Base-by-base conservation (phyloP, 2,113 vertebrate genomes). In the Montifringilla adamsi region DNA sequence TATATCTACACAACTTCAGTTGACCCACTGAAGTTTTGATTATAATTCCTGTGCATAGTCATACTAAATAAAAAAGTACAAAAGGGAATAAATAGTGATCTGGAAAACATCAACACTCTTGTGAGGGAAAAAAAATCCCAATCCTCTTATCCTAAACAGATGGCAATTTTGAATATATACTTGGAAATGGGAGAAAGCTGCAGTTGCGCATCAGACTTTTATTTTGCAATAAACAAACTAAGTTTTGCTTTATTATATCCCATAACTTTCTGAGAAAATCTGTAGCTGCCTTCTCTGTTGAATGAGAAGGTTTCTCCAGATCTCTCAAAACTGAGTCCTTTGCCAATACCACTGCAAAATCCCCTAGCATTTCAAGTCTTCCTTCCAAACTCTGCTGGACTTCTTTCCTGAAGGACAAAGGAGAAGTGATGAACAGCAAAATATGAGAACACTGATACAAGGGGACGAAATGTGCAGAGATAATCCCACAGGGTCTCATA, bases 381-480 rank as follows among this genome's bases (percentile, higher is more conserved):
- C 18, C 59, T 88, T 88, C 63, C 73, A 73, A 52, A 84, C 18
- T 60, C 31, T 89, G 68, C 39, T 84, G 69, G 35, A 43, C 26
- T 84, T 93, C 75, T 62, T 84, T 88, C 80, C 60, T 84, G 37
- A 92, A 33, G 56, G 72, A 86, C 59, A 93, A 90, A 95, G 56
- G 52, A 87, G 31, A 85, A 70, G 47, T 15, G 19, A 26, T 80
- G 39, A 93, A 66, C 35, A 67, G 33, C 52, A 81, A 88, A 93
- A 84, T 19, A 49, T 13, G 8, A 72, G 43, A 70, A 27, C 14
- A 55, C 30, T 8, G 28, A 62, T 12, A 76, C 10, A 66, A 87
- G 11, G 6, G 12, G 15, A 92, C 1, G 1, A 85, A 85, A 88
- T 12, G 22, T 46, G 31, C 67, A 93, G 17, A 75, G n/a, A 69